A percentile compares a stretch with the other conserved stretches of the same genome.
phyloP scores from a whole-genome alignment of 2,888 invertebrate genomes.

The Hirtodrosophila confusa region DNA sequence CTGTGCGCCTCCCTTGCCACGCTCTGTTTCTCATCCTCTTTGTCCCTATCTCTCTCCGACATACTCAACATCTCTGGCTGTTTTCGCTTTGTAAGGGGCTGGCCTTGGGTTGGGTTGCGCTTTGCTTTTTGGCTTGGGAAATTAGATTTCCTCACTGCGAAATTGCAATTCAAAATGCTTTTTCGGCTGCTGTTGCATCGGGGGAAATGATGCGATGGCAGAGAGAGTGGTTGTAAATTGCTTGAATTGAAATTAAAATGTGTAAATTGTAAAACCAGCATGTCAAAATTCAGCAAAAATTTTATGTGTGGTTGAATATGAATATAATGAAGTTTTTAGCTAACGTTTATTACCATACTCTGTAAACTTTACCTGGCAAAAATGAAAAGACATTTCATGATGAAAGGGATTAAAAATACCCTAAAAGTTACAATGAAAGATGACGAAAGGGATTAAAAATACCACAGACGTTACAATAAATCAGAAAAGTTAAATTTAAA shows the following conservation, averaged over 20 bases:
- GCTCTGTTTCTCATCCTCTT: background rate
- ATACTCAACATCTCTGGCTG: background rate
- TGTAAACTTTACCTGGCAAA: too few species aligned
- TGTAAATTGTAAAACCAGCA: constrained; percentile 16
- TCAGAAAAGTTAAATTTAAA: too few species aligned
- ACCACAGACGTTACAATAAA: too few species aligned
- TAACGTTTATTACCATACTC: too few species aligned
- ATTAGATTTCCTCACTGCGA: constrained; percentile 66
- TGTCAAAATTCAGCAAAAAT: background rate
- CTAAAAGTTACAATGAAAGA: too few species aligned
- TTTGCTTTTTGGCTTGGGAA: constrained; percentile 57
- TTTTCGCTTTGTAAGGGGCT: constrained; percentile 12
- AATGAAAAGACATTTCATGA: too few species aligned
- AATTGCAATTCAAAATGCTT: constrained; percentile 68
- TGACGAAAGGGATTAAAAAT: too few species aligned
- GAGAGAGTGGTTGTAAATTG: constrained; percentile 13
- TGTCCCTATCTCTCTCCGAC: background rate
- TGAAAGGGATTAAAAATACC: too few species aligned
- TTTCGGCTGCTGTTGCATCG: constrained; percentile 31
- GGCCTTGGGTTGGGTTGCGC: constrained; percentile 20
- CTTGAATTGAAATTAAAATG: constrained; percentile 39
- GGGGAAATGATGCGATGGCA: constrained; percentile 13
- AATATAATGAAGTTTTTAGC: too few species aligned
- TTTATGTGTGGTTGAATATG: background rate
- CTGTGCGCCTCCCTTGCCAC: background rate